A percentile compares a stretch with the other conserved stretches of the same genome.
Conservation (phyloP, 1,140 invertebrate species). For the Aphelinus atriplicis region DNA sequence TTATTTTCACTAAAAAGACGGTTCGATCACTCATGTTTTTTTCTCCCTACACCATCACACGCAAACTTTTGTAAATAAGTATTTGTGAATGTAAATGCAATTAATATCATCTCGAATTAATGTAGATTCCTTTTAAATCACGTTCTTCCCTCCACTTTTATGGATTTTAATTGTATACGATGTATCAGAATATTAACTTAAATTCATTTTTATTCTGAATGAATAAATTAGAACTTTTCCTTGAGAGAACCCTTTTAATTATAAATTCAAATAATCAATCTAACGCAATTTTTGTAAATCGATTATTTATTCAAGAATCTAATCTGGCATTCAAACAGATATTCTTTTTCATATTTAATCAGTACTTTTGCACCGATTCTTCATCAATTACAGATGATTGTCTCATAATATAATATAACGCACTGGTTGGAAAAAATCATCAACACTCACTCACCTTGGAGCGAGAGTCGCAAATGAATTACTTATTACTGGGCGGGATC, state of each 20-base stretch:
- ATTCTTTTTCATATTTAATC: background rate
- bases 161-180: too few relatives aligned
- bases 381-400: background rate
- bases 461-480: conserved; percentile 18
- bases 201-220: too few relatives aligned
- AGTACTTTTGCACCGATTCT: background rate
- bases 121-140: conserved; percentile 20
- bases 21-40: background rate
- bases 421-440: conserved; percentile 12
- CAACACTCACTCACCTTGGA: conserved; percentile 16
- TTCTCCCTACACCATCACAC: background rate
- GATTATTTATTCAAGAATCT: too few relatives aligned
- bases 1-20: background rate
- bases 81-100: conserved; percentile 14
- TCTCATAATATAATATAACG: background rate
- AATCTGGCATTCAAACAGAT: too few relatives aligned
- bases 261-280: too few relatives aligned
- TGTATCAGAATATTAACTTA: too few relatives aligned
- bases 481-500: conserved; percentile 35
- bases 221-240: too few relatives aligned
- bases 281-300: too few relatives aligned
- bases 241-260: too few relatives aligned
- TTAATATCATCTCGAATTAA: background rate
- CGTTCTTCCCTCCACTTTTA: conserved; percentile 4
- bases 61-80: background rate